phyloP scores from a whole-genome alignment of 2,797 vertebrate species.

The Thaleichthys pacificus region DNA sequence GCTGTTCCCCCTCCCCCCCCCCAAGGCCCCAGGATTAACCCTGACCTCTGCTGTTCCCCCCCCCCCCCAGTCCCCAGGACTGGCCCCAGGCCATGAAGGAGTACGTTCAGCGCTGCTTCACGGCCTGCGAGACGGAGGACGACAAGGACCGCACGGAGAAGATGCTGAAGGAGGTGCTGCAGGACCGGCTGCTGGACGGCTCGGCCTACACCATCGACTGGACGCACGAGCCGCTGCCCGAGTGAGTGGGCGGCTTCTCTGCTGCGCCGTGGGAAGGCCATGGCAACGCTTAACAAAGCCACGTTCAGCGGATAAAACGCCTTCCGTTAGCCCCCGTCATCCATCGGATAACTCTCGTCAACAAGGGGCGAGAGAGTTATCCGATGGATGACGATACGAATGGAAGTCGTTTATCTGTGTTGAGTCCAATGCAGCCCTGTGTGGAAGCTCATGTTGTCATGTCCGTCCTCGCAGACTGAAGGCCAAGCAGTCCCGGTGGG shows the following conservation, averaged over 20 bases:
- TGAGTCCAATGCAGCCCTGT: neutral
- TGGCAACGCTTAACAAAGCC: too few species aligned
- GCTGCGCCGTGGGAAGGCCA: neutral
- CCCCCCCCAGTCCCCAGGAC: constrained; percentile 80
- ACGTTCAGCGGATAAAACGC: too few species aligned
- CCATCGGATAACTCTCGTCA: too few species aligned
- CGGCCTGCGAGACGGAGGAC: constrained; percentile 89
- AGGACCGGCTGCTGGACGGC: constrained; percentile 89
- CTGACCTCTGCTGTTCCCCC: constrained; percentile 3
- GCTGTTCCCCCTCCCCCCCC: too few species aligned
- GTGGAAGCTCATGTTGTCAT: neutral
- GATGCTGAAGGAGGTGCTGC: constrained; percentile 88
- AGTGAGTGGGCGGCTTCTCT: constrained; percentile 70
- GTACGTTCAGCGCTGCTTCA: constrained; percentile 92
- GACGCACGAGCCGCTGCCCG: constrained; percentile 87
- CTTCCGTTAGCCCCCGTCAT: too few species aligned
- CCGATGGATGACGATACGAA: too few species aligned
- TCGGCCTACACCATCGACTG: constrained; percentile 93
- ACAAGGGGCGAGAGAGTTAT: too few species aligned
- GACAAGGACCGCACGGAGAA: constrained; percentile 94
- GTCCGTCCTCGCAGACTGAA: constrained; percentile 63
- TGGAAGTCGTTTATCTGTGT: too few species aligned
- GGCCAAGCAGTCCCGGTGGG: constrained; percentile 77
- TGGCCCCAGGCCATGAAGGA: constrained; percentile 96
- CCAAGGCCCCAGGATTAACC: neutral